phyloP scores from a whole-genome alignment of 92 coral and sea anemone genomes.

The Epizoanthus ramosus region DNA sequence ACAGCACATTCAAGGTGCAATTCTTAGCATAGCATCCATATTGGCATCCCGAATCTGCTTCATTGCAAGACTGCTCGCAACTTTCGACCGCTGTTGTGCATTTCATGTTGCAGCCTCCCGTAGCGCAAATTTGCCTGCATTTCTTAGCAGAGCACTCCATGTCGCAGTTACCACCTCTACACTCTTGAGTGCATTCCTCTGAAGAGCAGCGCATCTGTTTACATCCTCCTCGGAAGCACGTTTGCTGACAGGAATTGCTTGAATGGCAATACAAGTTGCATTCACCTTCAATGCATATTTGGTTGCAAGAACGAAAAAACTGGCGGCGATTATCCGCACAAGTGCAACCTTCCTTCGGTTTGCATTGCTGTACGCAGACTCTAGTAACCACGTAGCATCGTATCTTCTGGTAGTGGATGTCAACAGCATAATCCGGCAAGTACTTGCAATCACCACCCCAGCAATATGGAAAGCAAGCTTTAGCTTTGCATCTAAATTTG shows the following conservation, averaged over 20 bases:
- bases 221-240: conserved; percentile 69
- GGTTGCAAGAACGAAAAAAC: conserved; percentile 44
- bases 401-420: conserved; percentile 41
- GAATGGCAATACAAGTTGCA: conserved; percentile 64
- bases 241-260: conserved; percentile 64
- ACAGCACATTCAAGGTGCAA: conserved; percentile 50
- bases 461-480: conserved; percentile 63
- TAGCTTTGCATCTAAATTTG: conserved; percentile 58
- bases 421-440: conserved; percentile 39
- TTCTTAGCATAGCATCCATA: conserved; percentile 58
- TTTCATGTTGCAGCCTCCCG: conserved; percentile 70
- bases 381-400: conserved; percentile 23
- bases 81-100: conserved; percentile 53
- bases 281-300: conserved; percentile 64
- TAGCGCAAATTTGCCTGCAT: conserved; percentile 70
- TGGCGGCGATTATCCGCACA: conserved; percentile 35
- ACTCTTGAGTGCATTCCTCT: conserved; percentile 59
- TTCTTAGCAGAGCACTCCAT: conserved; percentile 74
- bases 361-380: conserved; percentile 36
- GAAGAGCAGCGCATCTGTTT: conserved; percentile 63
- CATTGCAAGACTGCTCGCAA: conserved; percentile 63
- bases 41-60: conserved; percentile 34
- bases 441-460: conserved; percentile 60
- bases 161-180: conserved; percentile 65
- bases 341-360: conserved; percentile 52